Base-by-base conservation (phyloP, 2,888 invertebrate species). In the Drosophila lacicola region DNA sequence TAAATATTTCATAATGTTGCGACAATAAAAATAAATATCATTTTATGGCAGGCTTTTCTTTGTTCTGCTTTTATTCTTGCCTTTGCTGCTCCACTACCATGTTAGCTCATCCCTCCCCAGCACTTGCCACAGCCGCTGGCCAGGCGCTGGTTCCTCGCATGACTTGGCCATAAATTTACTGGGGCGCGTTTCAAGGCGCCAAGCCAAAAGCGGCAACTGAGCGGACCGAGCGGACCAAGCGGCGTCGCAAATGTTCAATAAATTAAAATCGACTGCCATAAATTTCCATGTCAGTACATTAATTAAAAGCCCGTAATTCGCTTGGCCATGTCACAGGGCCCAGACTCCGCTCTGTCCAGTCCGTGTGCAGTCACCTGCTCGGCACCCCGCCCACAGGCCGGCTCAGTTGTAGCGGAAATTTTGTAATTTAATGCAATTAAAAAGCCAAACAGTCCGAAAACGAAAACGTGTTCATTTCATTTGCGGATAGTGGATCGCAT, bases 291-390 rank as follows among this genome's bases (percentile, higher is more conserved):
- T 89, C 85, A 85, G 74, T 87, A 88, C 89, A 88, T 88, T 89
- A 90, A 88, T 90, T 90, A 90, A 90, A 90, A 89, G 80, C 80
- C 80, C 75, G 79, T 87, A 82, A 89, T 84, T 86, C 80, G 84
- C 78, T 71, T 53, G 76, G 57, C 66, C 71, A 66, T 74, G 79
- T 78, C 70, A 78, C 70, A 54, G 36, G 36, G 25, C 47, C 47
- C 25, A 21, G 36, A 34, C 62, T 47, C 37, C 42, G 0, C 49
- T n/a, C 46, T 21, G 33, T 39, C 53, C 57, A 41, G 37, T 17
- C 14, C 29, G n/a, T 50, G 53, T 34, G 21, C 54, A 19, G 51
- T 42, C 65, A 65, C 54, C 60, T 55, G 57, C 41, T 29, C 10
- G 21, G 17, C 25, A 54, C 44, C 19, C 13, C 39, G 4, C 51